phyloP scores from a whole-genome alignment of 2,797 vertebrate genomes.

The Philypnodon macrostomus region DNA sequence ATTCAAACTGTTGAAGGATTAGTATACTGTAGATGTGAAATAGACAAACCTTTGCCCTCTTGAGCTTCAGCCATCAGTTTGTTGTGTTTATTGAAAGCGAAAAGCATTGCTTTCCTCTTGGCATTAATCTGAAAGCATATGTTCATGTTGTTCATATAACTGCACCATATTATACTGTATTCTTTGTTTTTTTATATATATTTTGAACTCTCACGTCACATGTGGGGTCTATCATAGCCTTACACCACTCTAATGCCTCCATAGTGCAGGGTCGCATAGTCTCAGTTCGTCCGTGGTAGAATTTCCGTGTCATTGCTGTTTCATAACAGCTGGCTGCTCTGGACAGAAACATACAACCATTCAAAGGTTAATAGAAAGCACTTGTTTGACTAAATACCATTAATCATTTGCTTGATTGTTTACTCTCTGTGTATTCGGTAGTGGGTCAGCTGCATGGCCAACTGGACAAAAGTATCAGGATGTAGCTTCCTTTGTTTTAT shows the following conservation, averaged over 20 bases:
- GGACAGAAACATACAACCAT: conserved; percentile 10
- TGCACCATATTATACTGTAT: no score
- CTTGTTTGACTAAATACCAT: neutral
- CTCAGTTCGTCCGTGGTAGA: conserved; percentile 95
- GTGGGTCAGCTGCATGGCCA: conserved; percentile 90
- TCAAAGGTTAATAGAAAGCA: neutral
- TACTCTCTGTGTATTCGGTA: conserved; percentile 85
- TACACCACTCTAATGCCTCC: conserved; percentile 88
- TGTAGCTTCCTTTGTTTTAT: conserved; percentile 87
- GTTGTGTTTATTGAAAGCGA: conserved; percentile 88
- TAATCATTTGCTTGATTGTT: conserved; percentile 25
- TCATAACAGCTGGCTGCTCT: conserved; percentile 92
- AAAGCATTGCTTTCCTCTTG: conserved; percentile 78
- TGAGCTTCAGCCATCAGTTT: conserved; percentile 90
- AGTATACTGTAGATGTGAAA: neutral
- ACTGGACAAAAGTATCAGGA: conserved; percentile 92
- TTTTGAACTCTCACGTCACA: conserved; percentile 70
- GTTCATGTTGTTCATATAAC: no score
- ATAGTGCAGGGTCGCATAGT: conserved; percentile 88
- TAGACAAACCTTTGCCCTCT: conserved; percentile 82
- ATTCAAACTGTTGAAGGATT: no score
- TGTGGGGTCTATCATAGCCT: conserved; percentile 82
- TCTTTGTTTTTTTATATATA: no score
- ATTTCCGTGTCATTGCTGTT: conserved; percentile 89
- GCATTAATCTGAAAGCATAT: conserved; percentile 69